These are phyloP conservation scores for Gavia stellata DNA, from an alignment of 2,113 vertebrate genomes.

Conservation along the genomic window DNA sequence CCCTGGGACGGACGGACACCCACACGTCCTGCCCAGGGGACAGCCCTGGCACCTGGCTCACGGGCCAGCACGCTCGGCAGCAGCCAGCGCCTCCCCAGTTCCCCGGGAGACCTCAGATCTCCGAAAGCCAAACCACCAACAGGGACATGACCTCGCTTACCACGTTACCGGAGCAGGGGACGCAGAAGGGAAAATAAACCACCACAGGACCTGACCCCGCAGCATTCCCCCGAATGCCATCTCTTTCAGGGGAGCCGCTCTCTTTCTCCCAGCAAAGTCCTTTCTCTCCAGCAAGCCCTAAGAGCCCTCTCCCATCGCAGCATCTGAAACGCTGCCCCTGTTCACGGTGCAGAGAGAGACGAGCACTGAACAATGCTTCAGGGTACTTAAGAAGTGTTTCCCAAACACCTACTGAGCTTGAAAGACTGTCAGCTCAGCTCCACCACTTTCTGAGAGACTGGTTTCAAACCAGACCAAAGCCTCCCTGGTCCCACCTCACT, in stretches of 20 bases:
- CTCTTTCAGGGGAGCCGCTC: not conserved
- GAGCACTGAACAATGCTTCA: accelerated
- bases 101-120: not conserved
- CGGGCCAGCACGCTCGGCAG: accelerated
- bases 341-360: accelerated
- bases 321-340: accelerated
- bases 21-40: not conserved
- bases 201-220: too few species aligned
- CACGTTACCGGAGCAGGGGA: accelerated
- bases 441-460: accelerated
- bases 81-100: not conserved
- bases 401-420: not conserved
- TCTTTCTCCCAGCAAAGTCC: not conserved
- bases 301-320: not conserved
- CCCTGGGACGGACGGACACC: not conserved
- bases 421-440: not conserved
- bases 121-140: not conserved
- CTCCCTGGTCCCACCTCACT: not conserved
- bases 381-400: not conserved
- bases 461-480: not conserved
- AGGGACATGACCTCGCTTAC: accelerated
- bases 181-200: not conserved
- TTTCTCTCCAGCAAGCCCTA: not conserved
- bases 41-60: too few species aligned
- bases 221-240: accelerated